Evolutionary conservation across 2,797 vertebrate species (phyloP).

Genomic region (Brachyrhaphis roseni): DNA sequence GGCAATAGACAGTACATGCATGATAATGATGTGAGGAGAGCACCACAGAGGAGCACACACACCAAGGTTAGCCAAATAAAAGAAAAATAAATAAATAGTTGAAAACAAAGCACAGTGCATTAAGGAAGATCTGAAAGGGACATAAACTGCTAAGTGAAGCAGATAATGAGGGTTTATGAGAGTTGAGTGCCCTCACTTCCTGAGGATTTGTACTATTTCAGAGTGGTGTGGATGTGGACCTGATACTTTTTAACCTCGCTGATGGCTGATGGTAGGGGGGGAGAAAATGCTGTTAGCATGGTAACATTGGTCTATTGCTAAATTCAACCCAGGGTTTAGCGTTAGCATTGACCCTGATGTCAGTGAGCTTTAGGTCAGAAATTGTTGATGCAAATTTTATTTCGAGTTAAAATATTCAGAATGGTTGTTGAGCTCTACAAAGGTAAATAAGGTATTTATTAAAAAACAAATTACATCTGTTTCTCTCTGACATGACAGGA

Average conservation of each 20-base stretch:
- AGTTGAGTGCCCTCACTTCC: not conserved
- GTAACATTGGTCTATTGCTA: not conserved
- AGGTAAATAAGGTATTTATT: not conserved
- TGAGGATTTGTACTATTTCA: not conserved
- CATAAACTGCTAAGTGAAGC: slow-evolving; percentile 1
- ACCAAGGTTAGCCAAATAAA: not conserved
- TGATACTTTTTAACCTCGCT: not conserved
- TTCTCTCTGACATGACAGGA: not conserved
- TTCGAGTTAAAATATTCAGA: not conserved
- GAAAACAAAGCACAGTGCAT: not conserved
- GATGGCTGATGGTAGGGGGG: not conserved
- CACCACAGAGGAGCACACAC: not conserved
- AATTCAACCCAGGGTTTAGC: not conserved
- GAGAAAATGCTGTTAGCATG: not conserved
- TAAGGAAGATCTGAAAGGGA: not conserved
- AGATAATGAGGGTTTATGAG: slow-evolving; percentile 5
- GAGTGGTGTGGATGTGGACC: not conserved
- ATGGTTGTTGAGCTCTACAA: not conserved
- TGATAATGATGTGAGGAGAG: not conserved
- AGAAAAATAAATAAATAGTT: not conserved
- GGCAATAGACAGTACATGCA: not conserved
- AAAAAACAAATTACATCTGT: not conserved
- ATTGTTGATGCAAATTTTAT: not conserved
- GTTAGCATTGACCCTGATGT: not conserved
- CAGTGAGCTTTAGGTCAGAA: not conserved